Base-by-base conservation (phyloP, 2,113 vertebrate genomes). In the Taurulus bubalis region DNA sequence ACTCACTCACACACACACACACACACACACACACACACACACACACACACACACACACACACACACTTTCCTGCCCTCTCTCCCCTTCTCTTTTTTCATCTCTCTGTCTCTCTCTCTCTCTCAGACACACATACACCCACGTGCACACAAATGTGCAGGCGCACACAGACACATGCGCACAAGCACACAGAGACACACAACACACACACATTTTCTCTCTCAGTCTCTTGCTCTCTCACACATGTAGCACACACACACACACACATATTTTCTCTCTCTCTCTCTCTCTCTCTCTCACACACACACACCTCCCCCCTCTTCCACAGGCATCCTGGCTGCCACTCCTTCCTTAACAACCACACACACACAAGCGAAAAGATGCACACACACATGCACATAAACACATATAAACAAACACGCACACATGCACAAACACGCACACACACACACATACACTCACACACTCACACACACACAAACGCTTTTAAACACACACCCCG, bases 291-390 rank as follows among this genome's bases (percentile, higher is more conserved):
- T 30, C 59, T 12, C 51, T 12, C 70, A 85, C 55, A 67, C 53
- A 77, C 77, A 60, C 63, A 84, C 80, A 73, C 65, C 58, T 65
- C 75, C 89, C 83, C 75, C 82, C 86, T 81, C 71, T 82, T 85
- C 78, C 88, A 89, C 85, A 86, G 80, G 85, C 90, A 91, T 85
- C 76, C 91, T 86, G 78, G 65, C 77, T 91, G 89, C 85, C 90
- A 84, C 86, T 90, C 86, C 82, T 89, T 88, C 81, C 65, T 85
- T 82, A 82, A 92, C 85, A 90, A 76, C 75, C 86, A 87, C 84
- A 90, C 80, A 72, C 64, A 47, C 64, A 75, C 68, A 72, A 26
- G 53, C 68, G 58, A 56, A 71, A 51, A 82, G 22, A 79, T 28
- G 62, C 49, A 82, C 74, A 59, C 70, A 66, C 75, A 80, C 74